phyloP scores from a whole-genome alignment of 2,113 vertebrate genomes.

The Haemorhous mexicanus region DNA sequence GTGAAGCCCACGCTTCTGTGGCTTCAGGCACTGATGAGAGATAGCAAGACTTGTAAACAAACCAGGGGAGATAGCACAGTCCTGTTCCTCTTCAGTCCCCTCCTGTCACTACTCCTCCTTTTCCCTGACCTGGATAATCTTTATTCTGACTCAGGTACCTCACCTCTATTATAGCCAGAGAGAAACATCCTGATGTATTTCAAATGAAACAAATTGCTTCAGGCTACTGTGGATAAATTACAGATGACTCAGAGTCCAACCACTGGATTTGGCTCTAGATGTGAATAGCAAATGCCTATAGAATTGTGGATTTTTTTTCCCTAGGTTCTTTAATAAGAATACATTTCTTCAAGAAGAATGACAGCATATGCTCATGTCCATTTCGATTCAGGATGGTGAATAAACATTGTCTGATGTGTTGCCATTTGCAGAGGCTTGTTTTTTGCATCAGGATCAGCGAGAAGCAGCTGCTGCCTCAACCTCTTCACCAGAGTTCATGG shows the following conservation, averaged over 20 bases:
- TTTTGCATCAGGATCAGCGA: background rate
- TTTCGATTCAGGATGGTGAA: background rate
- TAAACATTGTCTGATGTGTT: background rate
- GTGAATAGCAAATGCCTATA: background rate
- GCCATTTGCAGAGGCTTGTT: background rate
- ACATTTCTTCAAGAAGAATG: background rate
- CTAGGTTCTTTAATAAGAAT: background rate
- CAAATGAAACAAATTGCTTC: background rate
- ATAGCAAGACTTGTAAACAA: conserved; percentile 48
- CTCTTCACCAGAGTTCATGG: background rate
- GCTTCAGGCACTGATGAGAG: conserved; percentile 35
- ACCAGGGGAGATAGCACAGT: background rate
- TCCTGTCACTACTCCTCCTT: background rate
- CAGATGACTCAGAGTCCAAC: background rate
- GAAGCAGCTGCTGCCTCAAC: background rate
- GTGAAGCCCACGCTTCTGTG: conserved; percentile 26
- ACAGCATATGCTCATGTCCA: background rate
- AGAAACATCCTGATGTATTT: background rate
- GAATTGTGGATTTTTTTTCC: background rate
- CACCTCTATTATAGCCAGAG: background rate
- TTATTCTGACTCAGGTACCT: background rate
- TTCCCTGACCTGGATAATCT: background rate
- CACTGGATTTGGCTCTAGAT: background rate
- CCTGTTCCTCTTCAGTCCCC: background rate
- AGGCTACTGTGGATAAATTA: background rate